phyloP scores from a whole-genome alignment of 2,888 invertebrate species.

The Neuroscelio doddi region DNA sequence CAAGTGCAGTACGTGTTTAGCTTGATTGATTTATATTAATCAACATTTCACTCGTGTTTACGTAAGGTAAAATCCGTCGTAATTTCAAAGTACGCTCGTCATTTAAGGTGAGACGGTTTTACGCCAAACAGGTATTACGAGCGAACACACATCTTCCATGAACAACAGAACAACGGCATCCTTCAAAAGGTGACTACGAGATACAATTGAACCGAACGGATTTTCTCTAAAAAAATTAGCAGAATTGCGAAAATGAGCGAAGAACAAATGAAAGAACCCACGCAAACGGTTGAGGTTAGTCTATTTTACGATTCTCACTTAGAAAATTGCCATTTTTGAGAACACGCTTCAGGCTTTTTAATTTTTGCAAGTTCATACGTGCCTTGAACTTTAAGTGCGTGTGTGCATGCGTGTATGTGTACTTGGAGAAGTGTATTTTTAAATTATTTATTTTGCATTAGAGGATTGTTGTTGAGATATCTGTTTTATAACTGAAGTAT shows the following conservation, averaged over 20 bases:
- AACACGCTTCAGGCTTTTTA: background rate
- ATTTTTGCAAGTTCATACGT: conserved; percentile 4
- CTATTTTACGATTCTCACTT: conserved; percentile 6
- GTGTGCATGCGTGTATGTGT: too few species aligned
- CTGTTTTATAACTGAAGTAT: too few species aligned
- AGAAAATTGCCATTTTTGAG: background rate
- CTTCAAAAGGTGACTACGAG: conserved; percentile 4
- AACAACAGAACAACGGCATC: background rate
- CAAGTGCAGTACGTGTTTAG: background rate
- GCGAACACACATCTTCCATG: too few species aligned
- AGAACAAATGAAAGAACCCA: conserved; percentile 59
- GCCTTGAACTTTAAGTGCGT: background rate
- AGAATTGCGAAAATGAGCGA: conserved; percentile 60
- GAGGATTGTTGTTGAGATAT: too few species aligned
- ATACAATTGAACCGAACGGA: background rate
- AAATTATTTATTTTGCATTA: too few species aligned
- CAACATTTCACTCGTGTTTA: background rate
- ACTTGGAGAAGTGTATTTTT: too few species aligned
- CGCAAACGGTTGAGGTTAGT: conserved; percentile 60
- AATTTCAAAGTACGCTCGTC: too few species aligned
- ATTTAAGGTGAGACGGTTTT: too few species aligned
- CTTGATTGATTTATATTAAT: background rate
- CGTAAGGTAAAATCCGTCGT: too few species aligned
- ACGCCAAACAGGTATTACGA: too few species aligned
- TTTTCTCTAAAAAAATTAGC: background rate